Evolutionary conservation across 2,797 vertebrate genomes (phyloP), one percentile per base, ranked within the genome.

Genomic region (Scolopax bukidnonensis): DNA sequence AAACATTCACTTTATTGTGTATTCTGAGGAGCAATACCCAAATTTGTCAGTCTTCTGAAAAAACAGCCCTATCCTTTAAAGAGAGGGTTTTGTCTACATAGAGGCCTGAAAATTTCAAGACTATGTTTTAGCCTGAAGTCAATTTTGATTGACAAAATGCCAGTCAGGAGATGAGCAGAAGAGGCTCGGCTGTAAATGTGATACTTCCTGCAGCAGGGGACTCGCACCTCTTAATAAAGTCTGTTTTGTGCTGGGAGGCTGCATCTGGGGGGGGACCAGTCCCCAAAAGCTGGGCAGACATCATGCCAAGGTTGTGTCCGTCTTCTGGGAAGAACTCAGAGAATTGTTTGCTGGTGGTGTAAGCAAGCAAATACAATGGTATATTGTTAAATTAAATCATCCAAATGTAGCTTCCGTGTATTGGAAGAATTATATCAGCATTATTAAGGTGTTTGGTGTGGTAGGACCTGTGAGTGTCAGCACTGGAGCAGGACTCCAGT

Each of bases 201-300:
- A 36, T 19, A 4, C 28, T 74, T 56, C 70, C 57, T 16, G 20
- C 41, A 21, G 32, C 36, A 16, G 27, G 15, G 5, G 45, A 27
- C 41, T 67, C 2, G 0, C 20, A 12, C 40, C 36, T 65, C n/a
- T 3, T 59, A 27, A 50, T 25, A 61, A 73, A 61, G 18, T 8
- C 3, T 25, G 8, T 25, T 84, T 69, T 53, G 30, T 69, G 23
- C 25, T 1, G 8, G 38, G 19, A 18, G 16, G 20, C 32, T 38
- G 10, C 0, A 0, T 25, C 15, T 47, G 18, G 11, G 16, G 3
- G 54, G 25, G 12, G 3, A 11, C 5, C 4, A 2, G 33, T 73
- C 43, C 65, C 60, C 60, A 40, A 57, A 70, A 84, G 11, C 28
- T 24, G 28, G 53, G 28, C 28, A 67, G 21, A 45, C 27, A 2